Evolutionary conservation across 2,888 invertebrate species (phyloP).

Genomic region (Onthophagus sagittarius): DNA sequence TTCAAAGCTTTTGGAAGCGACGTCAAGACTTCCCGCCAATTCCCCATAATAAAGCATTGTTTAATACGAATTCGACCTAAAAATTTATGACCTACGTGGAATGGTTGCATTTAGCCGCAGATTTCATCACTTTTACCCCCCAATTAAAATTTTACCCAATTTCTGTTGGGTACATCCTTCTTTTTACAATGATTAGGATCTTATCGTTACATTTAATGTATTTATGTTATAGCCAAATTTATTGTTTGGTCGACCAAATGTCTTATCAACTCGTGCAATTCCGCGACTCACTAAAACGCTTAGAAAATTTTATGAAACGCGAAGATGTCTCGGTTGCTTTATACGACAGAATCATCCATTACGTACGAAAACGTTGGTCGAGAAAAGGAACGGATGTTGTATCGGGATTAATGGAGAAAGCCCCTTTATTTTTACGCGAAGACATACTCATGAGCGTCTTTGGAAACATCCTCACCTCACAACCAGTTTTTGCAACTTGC

Average conservation of each 20-base stretch:
- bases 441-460: slow-evolving; percentile 24
- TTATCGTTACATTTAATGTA: slow-evolving; percentile 14
- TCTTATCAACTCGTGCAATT: slow-evolving; percentile 1
- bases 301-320: slow-evolving; percentile 18
- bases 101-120: slow-evolving; percentile 19
- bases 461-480: slow-evolving; percentile 17
- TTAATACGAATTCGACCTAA: slow-evolving; percentile 13
- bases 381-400: slow-evolving; percentile 11
- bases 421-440: slow-evolving; percentile 25
- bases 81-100: slow-evolving; percentile 21
- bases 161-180: slow-evolving; percentile 9
- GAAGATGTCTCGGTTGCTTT: slow-evolving; percentile 20
- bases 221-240: slow-evolving; percentile 18
- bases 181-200: slow-evolving; percentile 16
- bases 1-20: too few species aligned
- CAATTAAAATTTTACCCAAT: slow-evolving; percentile 15
- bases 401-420: slow-evolving; percentile 17
- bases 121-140: slow-evolving; percentile 19
- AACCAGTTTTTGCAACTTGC: slow-evolving; percentile 24
- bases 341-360: slow-evolving; percentile 14
- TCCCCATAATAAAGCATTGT: slow-evolving; percentile 1
- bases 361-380: slow-evolving; percentile 18
- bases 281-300: slow-evolving; percentile 7
- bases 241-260: slow-evolving; percentile 13
- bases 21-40: too few species aligned